Evolutionary conservation across 2,888 invertebrate species (phyloP), one percentile per base, ranked within the genome.

Genomic region (Ophion obscuratus): DNA sequence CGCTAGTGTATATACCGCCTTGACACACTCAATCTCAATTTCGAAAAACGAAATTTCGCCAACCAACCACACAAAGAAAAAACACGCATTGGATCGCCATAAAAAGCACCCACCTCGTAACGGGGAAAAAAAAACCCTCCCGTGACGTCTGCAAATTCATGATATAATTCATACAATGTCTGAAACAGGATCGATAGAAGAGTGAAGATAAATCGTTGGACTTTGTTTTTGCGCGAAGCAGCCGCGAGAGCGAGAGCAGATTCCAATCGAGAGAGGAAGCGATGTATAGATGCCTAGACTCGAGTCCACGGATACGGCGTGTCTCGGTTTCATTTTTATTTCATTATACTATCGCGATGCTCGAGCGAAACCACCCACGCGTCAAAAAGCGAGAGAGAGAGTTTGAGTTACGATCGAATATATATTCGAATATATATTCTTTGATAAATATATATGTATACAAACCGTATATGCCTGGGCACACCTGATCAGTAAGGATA

Each of bases 401-500:
- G 59, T 85, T 87, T 93, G 93, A 93, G 91, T 93, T 93, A 93
- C 92, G 93, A 89, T 89, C 91, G 88, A 91, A 90, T 66, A 36
- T 20, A 64, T 73, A 66, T 59, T n/a, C n/a, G n/a, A 27, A 27
- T 44, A 80, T 20, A 64, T 73, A 66, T 59, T 31, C 57, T 47
- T 78, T 7, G 3, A 40, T 40, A 40, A 5, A 40, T 40, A 40
- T 40, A 40, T 40, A 89, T 66, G 40, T 53, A 36, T n/a, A 57
- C 1, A 17, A 0, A 14, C 17, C 17, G 57, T 17, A n/a, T 61
- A 61, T 9, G 40, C 27, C 6, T 89, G 90, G 89, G 92, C 92
- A 91, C 93, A 93, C 92, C 92, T 92, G 92, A 93, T 92, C 90
- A 91, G 90, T 90, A 47, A 53, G 62, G 92, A 93, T 94, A 94